These are phyloP conservation scores for Orthonyx spaldingii DNA, from an alignment of 2,113 vertebrate genomes.

Conservation along the genomic window DNA sequence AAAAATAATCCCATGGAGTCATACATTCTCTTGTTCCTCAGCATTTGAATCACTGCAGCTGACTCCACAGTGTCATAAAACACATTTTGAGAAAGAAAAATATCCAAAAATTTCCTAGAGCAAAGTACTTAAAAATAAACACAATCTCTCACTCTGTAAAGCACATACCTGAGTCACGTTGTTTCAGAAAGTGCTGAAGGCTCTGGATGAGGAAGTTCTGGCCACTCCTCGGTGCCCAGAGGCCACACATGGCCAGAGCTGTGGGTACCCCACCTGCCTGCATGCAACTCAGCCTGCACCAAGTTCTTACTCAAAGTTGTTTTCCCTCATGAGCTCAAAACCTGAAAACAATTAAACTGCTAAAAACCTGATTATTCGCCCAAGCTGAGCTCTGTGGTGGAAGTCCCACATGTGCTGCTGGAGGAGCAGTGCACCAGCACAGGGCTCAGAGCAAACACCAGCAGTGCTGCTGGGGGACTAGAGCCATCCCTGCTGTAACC, in stretches of 20 bases:
- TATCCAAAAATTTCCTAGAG: background rate
- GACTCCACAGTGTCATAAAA: background rate
- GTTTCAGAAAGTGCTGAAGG: background rate
- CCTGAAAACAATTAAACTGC: background rate
- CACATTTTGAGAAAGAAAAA: background rate
- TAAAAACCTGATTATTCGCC: background rate
- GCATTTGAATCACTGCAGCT: conserved; percentile 22
- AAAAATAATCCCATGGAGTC: conserved; percentile 29
- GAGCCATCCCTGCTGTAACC: rapidly evolving
- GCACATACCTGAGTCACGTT: background rate
- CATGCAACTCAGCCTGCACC: background rate
- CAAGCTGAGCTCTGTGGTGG: background rate
- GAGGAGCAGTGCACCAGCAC: background rate
- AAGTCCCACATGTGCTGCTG: background rate
- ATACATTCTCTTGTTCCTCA: background rate
- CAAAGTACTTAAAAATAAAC: background rate
- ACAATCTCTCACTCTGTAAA: background rate
- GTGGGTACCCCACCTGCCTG: background rate
- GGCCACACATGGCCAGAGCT: background rate
- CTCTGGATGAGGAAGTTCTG: background rate
- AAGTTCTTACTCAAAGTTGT: background rate
- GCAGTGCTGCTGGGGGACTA: background rate
- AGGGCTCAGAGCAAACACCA: background rate
- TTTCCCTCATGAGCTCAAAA: background rate
- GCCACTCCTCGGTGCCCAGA: background rate